Evolutionary conservation across 2,113 vertebrate species (phyloP), one percentile per base, ranked within the genome.

Genomic region (Callipepla californica): DNA sequence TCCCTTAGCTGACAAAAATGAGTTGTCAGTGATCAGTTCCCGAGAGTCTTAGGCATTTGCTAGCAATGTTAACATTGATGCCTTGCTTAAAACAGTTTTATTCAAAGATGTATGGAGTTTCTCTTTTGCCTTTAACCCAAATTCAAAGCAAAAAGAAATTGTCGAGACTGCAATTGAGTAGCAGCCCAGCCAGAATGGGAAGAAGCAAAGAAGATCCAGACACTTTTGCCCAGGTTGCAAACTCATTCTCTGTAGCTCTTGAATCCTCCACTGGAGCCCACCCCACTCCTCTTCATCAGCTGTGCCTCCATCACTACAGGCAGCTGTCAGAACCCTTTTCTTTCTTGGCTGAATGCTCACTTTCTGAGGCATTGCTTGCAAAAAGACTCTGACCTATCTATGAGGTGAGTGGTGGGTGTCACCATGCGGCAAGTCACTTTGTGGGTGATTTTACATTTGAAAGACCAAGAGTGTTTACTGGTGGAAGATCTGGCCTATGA

Each of bases 261-360:
- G 34, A 53, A 13, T 86, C 44, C 36, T 57, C 45, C n/a, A 72
- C 58, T 80, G 26, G 10, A 62, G 23, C 25, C 25, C n/a, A 6
- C 47, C 14, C 32, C 80, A 5, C 50, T 55, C 6, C 25, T 3
- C 22, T 3, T 0, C 0, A 47, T 32, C 6, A 22, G 7, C 32
- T 61, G 58, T 5, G 7, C n/a, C 34, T 23, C 34, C 34, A 14
- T 44, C 25, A 48, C 38, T 14, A 16, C 2, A 44, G 36, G 30
- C 10, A 72, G 40, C 40, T 40, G 40, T 40, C 40, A 40, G 11
- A 40, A 40, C 40, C 40, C 12, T 40, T 40, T 40, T 40, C 40
- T 40, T 40, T 13, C 40, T 12, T 40, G 40, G 11, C 40, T 40
- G 11, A 40, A 40, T 13, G 40, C 40, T 40, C 40, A 13, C 40